Conservation (phyloP, 1,140 invertebrate genomes). For the Pseudomyrmex gracilis region DNA sequence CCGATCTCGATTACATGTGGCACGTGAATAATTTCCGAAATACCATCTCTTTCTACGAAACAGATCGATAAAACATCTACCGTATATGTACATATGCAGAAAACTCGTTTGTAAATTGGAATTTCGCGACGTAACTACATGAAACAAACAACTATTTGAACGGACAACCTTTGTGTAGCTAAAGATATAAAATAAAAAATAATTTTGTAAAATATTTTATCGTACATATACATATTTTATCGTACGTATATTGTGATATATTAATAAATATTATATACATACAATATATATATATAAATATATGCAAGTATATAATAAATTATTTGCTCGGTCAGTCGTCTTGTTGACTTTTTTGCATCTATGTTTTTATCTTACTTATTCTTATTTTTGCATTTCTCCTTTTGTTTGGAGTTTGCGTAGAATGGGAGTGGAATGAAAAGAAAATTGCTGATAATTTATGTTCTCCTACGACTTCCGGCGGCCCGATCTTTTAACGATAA, state of each 20-base stretch:
- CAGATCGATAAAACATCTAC: slow-evolving; percentile 9
- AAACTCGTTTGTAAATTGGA: neutral
- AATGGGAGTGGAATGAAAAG: neutral
- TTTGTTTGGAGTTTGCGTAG: slow-evolving; percentile 42
- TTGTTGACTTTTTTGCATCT: neutral
- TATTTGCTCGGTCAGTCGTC: too few species aligned
- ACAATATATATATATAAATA: too few species aligned
- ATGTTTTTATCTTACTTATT: slow-evolving; percentile 42
- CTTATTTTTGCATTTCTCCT: slow-evolving; percentile 36
- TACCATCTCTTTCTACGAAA: neutral
- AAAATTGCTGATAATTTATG: neutral
- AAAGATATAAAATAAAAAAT: too few species aligned
- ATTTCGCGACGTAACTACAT: neutral
- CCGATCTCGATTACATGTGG: slow-evolving; percentile 43
- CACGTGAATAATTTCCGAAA: slow-evolving; percentile 41
- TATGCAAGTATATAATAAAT: too few species aligned
- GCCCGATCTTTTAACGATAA: slow-evolving; percentile 33
- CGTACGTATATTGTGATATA: too few species aligned
- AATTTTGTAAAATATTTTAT: too few species aligned
- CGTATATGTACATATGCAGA: neutral
- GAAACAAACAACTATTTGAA: too few species aligned
- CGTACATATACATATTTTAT: too few species aligned
- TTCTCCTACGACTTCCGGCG: slow-evolving; percentile 48
- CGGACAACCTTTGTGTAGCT: too few species aligned
- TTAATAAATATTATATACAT: too few species aligned